Evolutionary conservation across 2,797 vertebrate genomes (phyloP).

Genomic region (Bradypodion ventrale): DNA sequence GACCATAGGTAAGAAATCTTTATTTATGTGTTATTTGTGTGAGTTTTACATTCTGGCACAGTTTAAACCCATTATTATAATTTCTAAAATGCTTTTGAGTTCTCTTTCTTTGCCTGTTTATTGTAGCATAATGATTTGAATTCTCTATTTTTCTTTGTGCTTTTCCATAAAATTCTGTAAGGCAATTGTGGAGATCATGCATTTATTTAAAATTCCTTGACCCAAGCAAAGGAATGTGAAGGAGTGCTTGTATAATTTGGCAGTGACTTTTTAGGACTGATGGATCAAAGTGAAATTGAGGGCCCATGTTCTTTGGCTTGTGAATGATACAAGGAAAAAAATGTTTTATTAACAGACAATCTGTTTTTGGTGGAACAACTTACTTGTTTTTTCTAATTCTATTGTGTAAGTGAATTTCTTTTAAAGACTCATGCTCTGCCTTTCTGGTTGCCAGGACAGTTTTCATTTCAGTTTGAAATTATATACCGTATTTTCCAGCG

Average conservation of each 20-base stretch:
- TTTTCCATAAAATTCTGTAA: neutral
- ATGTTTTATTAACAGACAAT: neutral
- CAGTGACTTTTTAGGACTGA: slow-evolving; percentile 6
- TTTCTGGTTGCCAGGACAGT: neutral
- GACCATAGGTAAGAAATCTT: slow-evolving; percentile 5
- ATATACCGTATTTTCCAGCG: too few relatives aligned
- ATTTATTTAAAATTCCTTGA: neutral
- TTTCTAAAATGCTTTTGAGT: neutral
- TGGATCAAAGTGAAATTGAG: slow-evolving; percentile 7
- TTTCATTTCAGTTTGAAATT: neutral
- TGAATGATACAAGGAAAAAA: neutral
- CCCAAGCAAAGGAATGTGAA: neutral
- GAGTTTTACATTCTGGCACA: neutral
- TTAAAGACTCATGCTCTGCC: neutral
- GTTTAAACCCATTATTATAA: neutral
- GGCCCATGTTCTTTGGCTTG: slow-evolving; percentile 13
- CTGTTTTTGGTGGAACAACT: neutral
- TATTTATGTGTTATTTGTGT: neutral
- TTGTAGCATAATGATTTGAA: neutral
- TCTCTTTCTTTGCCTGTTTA: neutral
- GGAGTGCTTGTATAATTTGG: neutral
- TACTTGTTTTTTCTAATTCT: neutral
- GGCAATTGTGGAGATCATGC: neutral
- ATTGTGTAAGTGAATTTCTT: neutral
- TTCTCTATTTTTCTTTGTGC: neutral